Conservation (phyloP, 2,888 invertebrate species). For the Lacanobia wlatinum region DNA sequence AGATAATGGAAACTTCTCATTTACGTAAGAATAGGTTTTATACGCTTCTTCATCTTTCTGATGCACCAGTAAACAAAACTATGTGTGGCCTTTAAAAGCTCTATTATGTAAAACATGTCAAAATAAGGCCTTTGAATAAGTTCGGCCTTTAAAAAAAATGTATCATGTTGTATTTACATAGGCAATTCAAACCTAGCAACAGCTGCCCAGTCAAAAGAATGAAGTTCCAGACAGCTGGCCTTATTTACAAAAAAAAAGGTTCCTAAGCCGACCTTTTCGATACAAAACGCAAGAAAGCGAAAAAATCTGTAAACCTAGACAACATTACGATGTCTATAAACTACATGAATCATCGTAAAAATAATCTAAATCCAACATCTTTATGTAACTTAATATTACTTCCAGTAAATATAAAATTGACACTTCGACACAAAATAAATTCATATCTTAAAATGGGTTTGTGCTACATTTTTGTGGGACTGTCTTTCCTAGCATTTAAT, state of each 20-base stretch:
- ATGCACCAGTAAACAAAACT: not conserved
- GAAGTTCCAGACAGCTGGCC: not conserved
- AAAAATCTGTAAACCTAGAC: constrained; percentile 22
- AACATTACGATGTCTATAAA: constrained; percentile 12
- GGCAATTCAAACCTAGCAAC: constrained; percentile 1
- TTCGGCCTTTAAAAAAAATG: not conserved
- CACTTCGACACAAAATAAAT: constrained; percentile 28
- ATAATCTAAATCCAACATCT: constrained; percentile 34
- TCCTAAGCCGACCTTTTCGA: constrained; percentile 2
- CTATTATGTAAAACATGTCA: not conserved
- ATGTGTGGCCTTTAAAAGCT: not conserved
- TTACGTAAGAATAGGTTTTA: not conserved
- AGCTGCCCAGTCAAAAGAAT: not conserved
- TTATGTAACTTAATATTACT: constrained; percentile 5
- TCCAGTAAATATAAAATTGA: constrained; percentile 19
- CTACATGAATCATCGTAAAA: constrained; percentile 26
- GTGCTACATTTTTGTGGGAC: constrained; percentile 51
- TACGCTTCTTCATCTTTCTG: not conserved
- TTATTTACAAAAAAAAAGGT: constrained; percentile 5
- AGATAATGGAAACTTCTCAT: not conserved
- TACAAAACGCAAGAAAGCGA: constrained; percentile 15
- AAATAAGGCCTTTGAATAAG: not conserved
- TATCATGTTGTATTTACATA: not conserved
- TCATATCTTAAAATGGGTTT: constrained; percentile 29
- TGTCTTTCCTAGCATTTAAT: constrained; percentile 69